Base-by-base conservation (phyloP, 2,797 vertebrate species). In the Melanotaenia nigrans region DNA sequence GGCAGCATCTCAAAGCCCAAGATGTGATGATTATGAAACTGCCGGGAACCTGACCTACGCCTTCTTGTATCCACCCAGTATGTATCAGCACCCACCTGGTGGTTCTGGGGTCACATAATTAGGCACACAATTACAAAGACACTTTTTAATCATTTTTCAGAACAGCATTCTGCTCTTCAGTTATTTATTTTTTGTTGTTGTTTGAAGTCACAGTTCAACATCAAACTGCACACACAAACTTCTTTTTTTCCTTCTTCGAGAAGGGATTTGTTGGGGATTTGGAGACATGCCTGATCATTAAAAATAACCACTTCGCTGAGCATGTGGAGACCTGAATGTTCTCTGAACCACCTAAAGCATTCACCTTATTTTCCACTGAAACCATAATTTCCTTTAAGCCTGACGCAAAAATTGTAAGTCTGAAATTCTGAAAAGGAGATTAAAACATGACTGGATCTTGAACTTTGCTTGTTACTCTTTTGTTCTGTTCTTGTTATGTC, bases 61-160 rank as follows among this genome's bases (percentile, higher is more conserved):
- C 8, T 98, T 98, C 90, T 92, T 98, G 25, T 94, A 91, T 36
- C 95, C 97, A 11, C 95, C 96, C 40, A 92, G 98, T 99, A 91
- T 6, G 93, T 84, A 56, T 36, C 1, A n/a, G 7, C 10, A 20
- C 13, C 3, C 10, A 54, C 8, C 30, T 16, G 60, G 18, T n/a
- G 24, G 4, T 7, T 36, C 0, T 22, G 11, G 42, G 25, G 9
- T 20, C 16, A 12, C 22, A 38, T 0, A 12, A 12, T 3, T 24
- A 13, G 13, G n/a, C 3, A 9, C 3, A 30, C 4, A 59, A 22
- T 45, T 45, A 33, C 2, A 58, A 45, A 56, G 22, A 16, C 2
- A 22, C 25, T 11, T n/a, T 65, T 11, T 12, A 24, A 47, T 9
- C 1, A 1, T 3, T 8, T 47, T 2, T 47, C 45, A 47, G 45